phyloP scores from a whole-genome alignment of 2,888 invertebrate genomes.

The Patella ulyssiponensis region DNA sequence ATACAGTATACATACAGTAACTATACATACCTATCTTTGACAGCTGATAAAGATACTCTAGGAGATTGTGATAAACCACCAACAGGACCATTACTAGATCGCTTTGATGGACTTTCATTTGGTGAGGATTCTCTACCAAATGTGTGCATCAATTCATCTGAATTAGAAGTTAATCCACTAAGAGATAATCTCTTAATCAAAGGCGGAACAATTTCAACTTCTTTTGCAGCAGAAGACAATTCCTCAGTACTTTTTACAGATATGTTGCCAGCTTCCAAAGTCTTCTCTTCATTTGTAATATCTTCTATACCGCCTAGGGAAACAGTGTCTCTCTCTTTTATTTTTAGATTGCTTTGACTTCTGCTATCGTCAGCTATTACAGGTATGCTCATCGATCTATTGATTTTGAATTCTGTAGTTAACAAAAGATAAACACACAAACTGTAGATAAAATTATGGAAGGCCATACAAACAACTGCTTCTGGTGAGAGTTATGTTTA shows the following conservation, averaged over 20 bases:
- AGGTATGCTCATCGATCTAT: neutral
- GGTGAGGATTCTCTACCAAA: neutral
- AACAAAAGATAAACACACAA: neutral
- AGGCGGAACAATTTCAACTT: slow-evolving; percentile 34
- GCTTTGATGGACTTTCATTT: neutral
- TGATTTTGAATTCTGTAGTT: neutral
- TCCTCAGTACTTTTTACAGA: neutral
- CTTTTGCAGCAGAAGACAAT: neutral
- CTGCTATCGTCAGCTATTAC: neutral
- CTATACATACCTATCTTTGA: slow-evolving; percentile 20
- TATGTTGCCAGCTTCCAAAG: neutral
- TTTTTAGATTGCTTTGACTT: neutral
- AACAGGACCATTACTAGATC: neutral
- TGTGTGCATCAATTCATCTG: slow-evolving; percentile 10
- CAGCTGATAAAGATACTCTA: slow-evolving; percentile 15
- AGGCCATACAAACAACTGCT: no score
- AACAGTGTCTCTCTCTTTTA: neutral
- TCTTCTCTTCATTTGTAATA: neutral
- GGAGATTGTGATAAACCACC: slow-evolving; percentile 12
- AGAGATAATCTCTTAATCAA: slow-evolving; percentile 40
- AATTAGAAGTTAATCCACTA: slow-evolving; percentile 19
- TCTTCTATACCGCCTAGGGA: neutral
- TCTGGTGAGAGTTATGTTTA: no score
- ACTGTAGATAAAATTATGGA: no score
- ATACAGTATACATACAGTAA: neutral